These are phyloP conservation scores for Bombus confusus DNA, from an alignment of 1,140 invertebrate species.

Conservation along the genomic window DNA sequence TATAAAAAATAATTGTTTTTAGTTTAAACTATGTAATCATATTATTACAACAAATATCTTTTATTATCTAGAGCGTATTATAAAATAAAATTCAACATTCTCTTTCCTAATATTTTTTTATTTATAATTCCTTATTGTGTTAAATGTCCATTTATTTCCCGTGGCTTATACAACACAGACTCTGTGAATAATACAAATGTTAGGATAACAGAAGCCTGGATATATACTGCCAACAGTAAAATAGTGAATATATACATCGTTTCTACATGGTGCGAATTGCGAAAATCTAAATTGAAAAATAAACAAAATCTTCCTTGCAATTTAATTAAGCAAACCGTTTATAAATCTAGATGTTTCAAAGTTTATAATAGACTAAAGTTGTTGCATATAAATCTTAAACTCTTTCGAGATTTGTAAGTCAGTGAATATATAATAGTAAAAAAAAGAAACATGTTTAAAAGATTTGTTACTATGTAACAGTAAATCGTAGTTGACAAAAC, in stretches of 20 bases:
- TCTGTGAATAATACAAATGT: constrained; percentile 48
- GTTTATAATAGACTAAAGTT: background rate
- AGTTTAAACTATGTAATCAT: constrained; percentile 9
- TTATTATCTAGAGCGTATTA: background rate
- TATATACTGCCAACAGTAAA: constrained; percentile 45
- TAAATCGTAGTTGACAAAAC: constrained; percentile 12
- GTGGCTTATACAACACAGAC: constrained; percentile 51
- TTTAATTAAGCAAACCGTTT: constrained; percentile 1
- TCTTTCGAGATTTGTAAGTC: constrained; percentile 5
- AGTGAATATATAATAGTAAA: background rate
- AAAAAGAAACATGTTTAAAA: constrained; percentile 9
- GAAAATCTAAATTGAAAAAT: constrained; percentile 12
- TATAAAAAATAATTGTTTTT: constrained; percentile 12
- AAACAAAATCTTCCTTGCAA: constrained; percentile 12
- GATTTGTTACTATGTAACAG: constrained; percentile 3
- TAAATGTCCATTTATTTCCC: constrained; percentile 48
- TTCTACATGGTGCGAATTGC: constrained; percentile 44
- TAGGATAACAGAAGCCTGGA: constrained; percentile 53
- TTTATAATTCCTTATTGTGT: constrained; percentile 42
- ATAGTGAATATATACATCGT: constrained; percentile 50
- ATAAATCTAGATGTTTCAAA: background rate
- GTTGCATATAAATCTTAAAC: background rate
- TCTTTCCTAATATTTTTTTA: constrained; percentile 33
- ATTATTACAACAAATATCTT: background rate
- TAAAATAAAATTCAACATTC: constrained; percentile 40